Conservation (phyloP, 1,140 invertebrate species). For the Lasaia peninsularis region DNA sequence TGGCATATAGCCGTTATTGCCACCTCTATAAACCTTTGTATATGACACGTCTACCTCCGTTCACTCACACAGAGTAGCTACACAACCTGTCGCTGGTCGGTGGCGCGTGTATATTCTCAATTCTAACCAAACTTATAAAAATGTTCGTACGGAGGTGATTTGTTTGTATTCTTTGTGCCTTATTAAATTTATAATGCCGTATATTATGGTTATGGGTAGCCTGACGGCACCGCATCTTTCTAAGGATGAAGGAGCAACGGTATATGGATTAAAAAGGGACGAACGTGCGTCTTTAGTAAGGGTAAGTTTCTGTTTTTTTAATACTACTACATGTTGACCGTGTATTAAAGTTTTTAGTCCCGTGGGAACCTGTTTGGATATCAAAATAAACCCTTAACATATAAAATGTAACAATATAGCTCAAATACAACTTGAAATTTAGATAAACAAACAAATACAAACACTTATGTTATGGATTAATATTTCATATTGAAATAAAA, state of each 20-base stretch:
- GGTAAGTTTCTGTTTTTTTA: conserved; percentile 35
- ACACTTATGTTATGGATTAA: too few relatives aligned
- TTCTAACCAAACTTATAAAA: conserved; percentile 11
- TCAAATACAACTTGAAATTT: too few relatives aligned
- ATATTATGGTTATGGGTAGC: conserved; percentile 70
- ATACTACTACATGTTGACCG: too few relatives aligned
- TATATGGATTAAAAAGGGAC: conserved; percentile 66
- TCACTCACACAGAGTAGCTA: conserved; percentile 53
- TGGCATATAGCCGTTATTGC: too few relatives aligned
- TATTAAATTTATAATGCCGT: conserved; percentile 48
- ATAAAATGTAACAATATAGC: too few relatives aligned
- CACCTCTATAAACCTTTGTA: conserved; percentile 41
- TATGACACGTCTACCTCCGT: conserved; percentile 43
- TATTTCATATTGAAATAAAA: too few relatives aligned
- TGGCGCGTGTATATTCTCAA: conserved; percentile 32
- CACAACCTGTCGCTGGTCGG: conserved; percentile 38
- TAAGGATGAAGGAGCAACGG: conserved; percentile 64
- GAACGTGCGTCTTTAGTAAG: conserved; percentile 57
- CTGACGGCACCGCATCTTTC: conserved; percentile 57
- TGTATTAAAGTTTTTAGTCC: too few relatives aligned
- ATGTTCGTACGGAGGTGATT: conserved; percentile 10
- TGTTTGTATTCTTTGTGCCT: neutral
- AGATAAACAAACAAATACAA: too few relatives aligned
- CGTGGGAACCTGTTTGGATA: too few relatives aligned
- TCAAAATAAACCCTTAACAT: too few relatives aligned